These are phyloP conservation scores for Philotrypesis tridentata DNA, from an alignment of 1,140 invertebrate species.

Conservation along the genomic window DNA sequence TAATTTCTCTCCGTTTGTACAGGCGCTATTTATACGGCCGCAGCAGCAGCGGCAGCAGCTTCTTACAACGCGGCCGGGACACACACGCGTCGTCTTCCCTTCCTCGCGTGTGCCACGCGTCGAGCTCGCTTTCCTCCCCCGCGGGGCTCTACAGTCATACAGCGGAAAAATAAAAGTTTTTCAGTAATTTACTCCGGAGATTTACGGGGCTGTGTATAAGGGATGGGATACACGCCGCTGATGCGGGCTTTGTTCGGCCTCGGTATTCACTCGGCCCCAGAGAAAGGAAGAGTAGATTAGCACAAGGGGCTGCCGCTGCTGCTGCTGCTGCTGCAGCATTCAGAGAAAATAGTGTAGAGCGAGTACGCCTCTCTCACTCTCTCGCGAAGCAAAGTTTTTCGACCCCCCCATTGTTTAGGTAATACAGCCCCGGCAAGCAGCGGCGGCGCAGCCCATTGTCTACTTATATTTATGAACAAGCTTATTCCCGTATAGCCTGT, in stretches of 20 bases:
- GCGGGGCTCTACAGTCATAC: neutral
- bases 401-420: neutral
- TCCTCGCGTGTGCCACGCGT: neutral
- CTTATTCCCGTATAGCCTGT: too few relatives aligned
- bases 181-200: constrained; percentile 22
- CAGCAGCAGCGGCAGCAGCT: too few relatives aligned
- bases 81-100: neutral
- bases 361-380: neutral
- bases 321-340: too few relatives aligned
- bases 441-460: too few relatives aligned
- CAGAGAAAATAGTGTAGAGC: constrained; percentile 12
- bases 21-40: too few relatives aligned
- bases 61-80: neutral
- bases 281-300: constrained; percentile 17
- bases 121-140: neutral
- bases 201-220: constrained; percentile 21
- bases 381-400: constrained; percentile 1
- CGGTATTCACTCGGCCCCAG: neutral
- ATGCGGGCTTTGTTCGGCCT: constrained; percentile 22
- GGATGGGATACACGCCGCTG: neutral
- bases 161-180: constrained; percentile 25
- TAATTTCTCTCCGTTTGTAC: neutral
- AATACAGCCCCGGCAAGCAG: too few relatives aligned
- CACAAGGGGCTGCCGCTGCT: too few relatives aligned
- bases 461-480: too few relatives aligned